Percentiles rank a stretch among this genome's conserved stretches.
phyloP scores from a whole-genome alignment of 2,113 vertebrate species.

The Albula goreensis region DNA sequence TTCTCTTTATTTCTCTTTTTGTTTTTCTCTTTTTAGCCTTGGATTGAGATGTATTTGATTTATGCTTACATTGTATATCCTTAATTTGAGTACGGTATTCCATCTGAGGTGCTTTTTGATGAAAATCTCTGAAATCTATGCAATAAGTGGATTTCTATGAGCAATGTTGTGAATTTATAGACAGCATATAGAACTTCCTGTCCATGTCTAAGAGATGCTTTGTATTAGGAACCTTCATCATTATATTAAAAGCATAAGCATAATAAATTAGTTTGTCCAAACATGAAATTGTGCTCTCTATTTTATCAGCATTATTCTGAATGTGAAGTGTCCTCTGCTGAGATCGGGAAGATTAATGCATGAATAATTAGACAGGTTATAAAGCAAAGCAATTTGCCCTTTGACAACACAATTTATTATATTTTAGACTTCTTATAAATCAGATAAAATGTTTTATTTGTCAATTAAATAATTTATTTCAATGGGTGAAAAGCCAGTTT shows the following conservation, averaged over 20 bases:
- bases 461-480: too few species aligned
- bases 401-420: too few species aligned
- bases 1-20: not conserved
- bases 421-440: too few species aligned
- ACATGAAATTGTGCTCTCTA: slow-evolving; percentile 13
- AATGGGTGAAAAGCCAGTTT: too few species aligned
- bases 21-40: not conserved
- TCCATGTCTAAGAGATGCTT: slow-evolving; percentile 16
- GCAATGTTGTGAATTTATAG: slow-evolving; percentile 37
- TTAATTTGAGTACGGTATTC: slow-evolving; percentile 37
- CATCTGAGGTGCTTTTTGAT: slow-evolving; percentile 62
- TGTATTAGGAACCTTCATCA: not conserved
- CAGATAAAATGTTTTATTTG: too few species aligned
- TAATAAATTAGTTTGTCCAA: slow-evolving; percentile 63
- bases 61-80: not conserved
- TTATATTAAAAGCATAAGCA: slow-evolving; percentile 43
- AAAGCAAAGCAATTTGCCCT: too few species aligned
- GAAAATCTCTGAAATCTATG: slow-evolving; percentile 56
- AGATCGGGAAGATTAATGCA: too few species aligned
- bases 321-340: not conserved
- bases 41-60: not conserved
- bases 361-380: too few species aligned
- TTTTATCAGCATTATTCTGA: not conserved
- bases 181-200: not conserved
- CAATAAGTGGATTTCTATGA: slow-evolving; percentile 59